These are phyloP conservation scores for Sebastes goodei DNA, from an alignment of 2,797 vertebrate genomes.

Conservation along the genomic window DNA sequence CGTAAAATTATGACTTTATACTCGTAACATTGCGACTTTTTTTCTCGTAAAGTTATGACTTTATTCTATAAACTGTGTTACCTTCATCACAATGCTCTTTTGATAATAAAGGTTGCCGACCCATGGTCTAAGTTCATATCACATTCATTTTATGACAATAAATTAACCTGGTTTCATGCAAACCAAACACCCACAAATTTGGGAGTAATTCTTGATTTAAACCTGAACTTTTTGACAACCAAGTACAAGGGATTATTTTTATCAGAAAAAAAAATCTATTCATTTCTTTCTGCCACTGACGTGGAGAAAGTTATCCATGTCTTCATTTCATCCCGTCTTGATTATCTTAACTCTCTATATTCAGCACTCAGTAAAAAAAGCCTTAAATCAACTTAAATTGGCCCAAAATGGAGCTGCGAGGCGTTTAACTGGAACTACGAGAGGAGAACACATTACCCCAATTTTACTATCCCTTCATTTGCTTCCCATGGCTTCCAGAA, in stretches of 20 bases:
- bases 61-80: no score
- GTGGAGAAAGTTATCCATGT: neutral
- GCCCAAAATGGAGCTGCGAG: neutral
- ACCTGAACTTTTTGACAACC: neutral
- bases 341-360: neutral
- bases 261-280: neutral
- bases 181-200: neutral
- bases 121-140: neutral
- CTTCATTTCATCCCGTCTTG: neutral
- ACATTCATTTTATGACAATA: neutral
- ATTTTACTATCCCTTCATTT: neutral
- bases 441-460: slow-evolving; percentile 8
- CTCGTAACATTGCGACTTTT: no score
- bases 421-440: neutral
- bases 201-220: accelerated
- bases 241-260: neutral
- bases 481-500: neutral
- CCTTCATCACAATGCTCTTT: no score
- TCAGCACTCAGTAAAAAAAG: neutral
- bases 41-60: no score
- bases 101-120: no score
- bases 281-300: neutral
- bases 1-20: no score
- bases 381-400: neutral
- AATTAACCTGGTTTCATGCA: neutral